These are phyloP conservation scores for Triplophysa tibetana DNA, from an alignment of 2,113 vertebrate species.

Conservation along the genomic window DNA sequence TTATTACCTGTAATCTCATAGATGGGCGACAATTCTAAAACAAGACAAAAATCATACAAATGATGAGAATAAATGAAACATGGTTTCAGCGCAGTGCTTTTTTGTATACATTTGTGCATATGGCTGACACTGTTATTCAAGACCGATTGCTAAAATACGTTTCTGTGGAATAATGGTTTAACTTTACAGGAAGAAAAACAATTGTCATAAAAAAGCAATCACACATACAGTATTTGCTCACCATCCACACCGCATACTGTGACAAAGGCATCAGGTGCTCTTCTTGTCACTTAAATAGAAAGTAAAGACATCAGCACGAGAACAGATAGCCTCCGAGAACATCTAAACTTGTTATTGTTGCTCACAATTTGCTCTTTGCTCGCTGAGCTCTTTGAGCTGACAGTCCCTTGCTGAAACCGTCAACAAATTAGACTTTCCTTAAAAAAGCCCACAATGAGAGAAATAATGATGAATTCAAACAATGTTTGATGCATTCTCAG, in stretches of 20 bases:
- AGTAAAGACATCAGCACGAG: background rate
- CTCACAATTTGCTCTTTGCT: constrained; percentile 45
- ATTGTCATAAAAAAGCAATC: background rate
- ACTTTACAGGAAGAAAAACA: background rate
- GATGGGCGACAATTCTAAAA: constrained; percentile 65
- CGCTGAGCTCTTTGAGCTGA: background rate
- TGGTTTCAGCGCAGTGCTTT: no score
- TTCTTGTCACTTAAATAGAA: constrained; percentile 37
- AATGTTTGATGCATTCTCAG: background rate
- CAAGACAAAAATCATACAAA: background rate
- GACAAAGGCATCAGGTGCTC: constrained; percentile 28
- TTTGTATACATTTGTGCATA: no score
- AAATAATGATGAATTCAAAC: background rate
- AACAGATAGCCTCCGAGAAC: background rate
- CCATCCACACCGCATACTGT: background rate
- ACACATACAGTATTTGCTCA: constrained; percentile 25
- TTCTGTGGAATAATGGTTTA: background rate
- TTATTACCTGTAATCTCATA: constrained; percentile 56
- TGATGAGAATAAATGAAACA: background rate
- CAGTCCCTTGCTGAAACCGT: background rate
- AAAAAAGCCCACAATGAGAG: constrained; percentile 2
- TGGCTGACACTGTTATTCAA: no score
- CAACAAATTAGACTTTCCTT: constrained; percentile 11
- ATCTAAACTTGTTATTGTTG: background rate
- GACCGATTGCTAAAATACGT: background rate